Evolutionary conservation across 1,140 invertebrate genomes (phyloP).

Genomic region (Drosophila navojoa): DNA sequence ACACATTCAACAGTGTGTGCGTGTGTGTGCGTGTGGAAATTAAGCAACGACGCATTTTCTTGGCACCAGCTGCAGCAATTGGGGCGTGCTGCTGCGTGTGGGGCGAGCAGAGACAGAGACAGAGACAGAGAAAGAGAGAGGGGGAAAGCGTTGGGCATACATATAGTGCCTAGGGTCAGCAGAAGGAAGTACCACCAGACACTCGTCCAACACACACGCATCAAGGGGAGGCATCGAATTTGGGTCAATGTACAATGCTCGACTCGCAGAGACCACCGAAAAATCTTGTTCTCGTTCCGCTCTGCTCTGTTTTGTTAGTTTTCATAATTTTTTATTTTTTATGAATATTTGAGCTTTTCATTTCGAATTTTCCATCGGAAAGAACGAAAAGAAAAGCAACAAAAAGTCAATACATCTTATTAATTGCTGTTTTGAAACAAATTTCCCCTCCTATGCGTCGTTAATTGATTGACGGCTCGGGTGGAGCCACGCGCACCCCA

Average conservation of each 20-base stretch:
- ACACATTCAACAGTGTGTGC: background rate
- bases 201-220: slow-evolving; percentile 5
- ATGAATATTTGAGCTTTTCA: slow-evolving; percentile 48
- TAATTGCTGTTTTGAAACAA: slow-evolving; percentile 46
- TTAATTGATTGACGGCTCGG: slow-evolving; percentile 56
- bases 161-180: slow-evolving; percentile 32
- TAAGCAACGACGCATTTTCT: slow-evolving; percentile 80
- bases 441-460: slow-evolving; percentile 15
- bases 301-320: slow-evolving; percentile 45
- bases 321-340: slow-evolving; percentile 70
- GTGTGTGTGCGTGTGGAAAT: slow-evolving; percentile 55
- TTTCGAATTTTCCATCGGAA: background rate
- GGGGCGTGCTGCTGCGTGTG: slow-evolving; percentile 53
- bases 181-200: slow-evolving; percentile 41
- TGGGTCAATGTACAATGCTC: slow-evolving; percentile 47
- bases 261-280: background rate
- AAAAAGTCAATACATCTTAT: slow-evolving; percentile 39
- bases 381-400: slow-evolving; percentile 1
- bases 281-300: slow-evolving; percentile 56
- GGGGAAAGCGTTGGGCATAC: slow-evolving; percentile 8
- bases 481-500: slow-evolving; percentile 16
- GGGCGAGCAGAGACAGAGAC: background rate
- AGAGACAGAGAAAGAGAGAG: background rate
- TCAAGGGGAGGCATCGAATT: slow-evolving; percentile 22
- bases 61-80: slow-evolving; percentile 70